phyloP scores from a whole-genome alignment of 2,888 invertebrate genomes.

The Tachina grossa region DNA sequence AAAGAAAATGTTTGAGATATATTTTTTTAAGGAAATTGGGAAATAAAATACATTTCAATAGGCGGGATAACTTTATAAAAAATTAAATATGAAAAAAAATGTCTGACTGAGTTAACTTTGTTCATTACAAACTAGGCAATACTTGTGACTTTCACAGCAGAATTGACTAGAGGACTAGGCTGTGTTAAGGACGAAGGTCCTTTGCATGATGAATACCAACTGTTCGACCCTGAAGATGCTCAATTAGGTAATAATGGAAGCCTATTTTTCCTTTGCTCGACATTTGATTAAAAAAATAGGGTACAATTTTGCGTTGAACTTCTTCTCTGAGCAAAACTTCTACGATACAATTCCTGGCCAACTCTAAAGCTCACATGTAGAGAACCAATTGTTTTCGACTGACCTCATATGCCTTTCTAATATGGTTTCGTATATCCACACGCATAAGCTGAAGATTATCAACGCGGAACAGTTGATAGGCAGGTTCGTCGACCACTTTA shows the following conservation, averaged over 20 bases:
- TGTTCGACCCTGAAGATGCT: background rate
- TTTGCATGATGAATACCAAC: slow-evolving; percentile 20
- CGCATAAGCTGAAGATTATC: slow-evolving; percentile 14
- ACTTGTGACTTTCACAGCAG: slow-evolving; percentile 16
- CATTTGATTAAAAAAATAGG: slow-evolving; percentile 22
- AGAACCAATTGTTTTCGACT: slow-evolving; percentile 28
- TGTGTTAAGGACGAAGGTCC: background rate
- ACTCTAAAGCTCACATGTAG: slow-evolving; percentile 11
- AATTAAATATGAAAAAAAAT: too few species aligned
- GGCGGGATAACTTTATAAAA: too few species aligned
- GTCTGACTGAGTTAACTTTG: too few species aligned
- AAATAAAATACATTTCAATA: too few species aligned
- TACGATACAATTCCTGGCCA: slow-evolving; percentile 44
- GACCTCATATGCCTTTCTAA: slow-evolving; percentile 27
- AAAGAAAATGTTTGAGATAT: too few species aligned
- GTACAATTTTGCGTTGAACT: slow-evolving; percentile 1
- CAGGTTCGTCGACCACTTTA: slow-evolving; percentile 30
- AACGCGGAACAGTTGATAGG: slow-evolving; percentile 1
- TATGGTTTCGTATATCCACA: slow-evolving; percentile 7
- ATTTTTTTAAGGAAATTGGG: too few species aligned
- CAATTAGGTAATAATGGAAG: slow-evolving; percentile 1
- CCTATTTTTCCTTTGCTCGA: slow-evolving; percentile 8
- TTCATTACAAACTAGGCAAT: slow-evolving; percentile 30
- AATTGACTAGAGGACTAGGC: slow-evolving; percentile 1
- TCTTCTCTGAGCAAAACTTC: slow-evolving; percentile 47